Evolutionary conservation across 1,140 invertebrate species (phyloP), one percentile per base, ranked within the genome.

Genomic region (Hycleus phaleratus): DNA sequence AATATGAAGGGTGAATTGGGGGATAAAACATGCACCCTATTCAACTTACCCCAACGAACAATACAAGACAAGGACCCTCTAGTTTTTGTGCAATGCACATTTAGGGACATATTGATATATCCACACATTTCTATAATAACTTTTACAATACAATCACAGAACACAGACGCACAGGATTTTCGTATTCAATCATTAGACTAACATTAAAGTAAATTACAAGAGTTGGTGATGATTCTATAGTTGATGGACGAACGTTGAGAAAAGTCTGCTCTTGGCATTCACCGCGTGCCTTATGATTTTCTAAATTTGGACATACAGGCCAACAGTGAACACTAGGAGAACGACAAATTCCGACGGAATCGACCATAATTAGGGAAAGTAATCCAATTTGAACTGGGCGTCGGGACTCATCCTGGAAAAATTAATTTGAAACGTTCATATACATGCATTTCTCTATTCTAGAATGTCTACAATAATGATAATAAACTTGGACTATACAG

Each of bases 211-310:
- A 18, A 18, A 18, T 18, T 18, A 18, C 18, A 18, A 18, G 18
- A 18, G 18, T 18, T 18, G 18, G 18, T 18, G 7, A 2, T 32
- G 7, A 32, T 32, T 32, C 32, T 32, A 32, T 7, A 2, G 7
- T 5, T 2, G 32, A 3, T 32, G 32, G 32, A 32, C 4, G 43
- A 59, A 58, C 68, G 81, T 74, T 78, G 82, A 77, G 64, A 74
- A 77, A 73, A 82, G 86, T 85, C 84, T 85, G 84, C 88, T 91
- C 89, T 92, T 92, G 89, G 90, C 89, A 92, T 92, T 92, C 90
- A 92, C 90, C 89, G 89, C 89, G 89, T 92, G 89, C 89, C 89
- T 91, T 92, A 92, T 91, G 88, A 85, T 78, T 78, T 74, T 74
- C 75, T 76, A 76, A 79, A 76, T 73, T 80, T 32, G 32, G 32